phyloP scores from a whole-genome alignment of 2,113 vertebrate species.

The Callithrix jacchus region DNA sequence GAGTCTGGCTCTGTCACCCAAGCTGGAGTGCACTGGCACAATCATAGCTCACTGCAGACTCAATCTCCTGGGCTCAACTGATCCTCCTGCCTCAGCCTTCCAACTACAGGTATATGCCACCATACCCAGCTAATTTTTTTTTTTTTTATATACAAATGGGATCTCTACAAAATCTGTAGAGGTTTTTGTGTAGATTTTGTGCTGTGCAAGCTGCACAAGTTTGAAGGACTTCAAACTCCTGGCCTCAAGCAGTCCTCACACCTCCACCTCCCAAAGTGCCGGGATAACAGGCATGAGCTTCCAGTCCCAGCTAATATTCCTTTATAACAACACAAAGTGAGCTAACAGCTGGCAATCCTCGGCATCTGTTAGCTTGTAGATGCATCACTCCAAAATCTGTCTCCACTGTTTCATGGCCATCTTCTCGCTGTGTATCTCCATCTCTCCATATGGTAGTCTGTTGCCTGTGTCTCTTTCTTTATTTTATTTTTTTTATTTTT shows the following conservation, averaged over 20 bases:
- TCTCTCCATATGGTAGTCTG: not conserved
- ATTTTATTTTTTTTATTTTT: no score
- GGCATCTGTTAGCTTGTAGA: not conserved
- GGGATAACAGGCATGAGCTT: not conserved
- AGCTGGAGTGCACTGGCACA: not conserved
- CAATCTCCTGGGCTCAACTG: not conserved
- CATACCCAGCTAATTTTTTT: no score
- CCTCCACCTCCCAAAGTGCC: not conserved
- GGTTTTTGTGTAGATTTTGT: no score
- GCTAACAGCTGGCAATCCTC: not conserved
- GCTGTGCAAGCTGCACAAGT: not conserved
- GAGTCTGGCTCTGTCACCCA: not conserved
- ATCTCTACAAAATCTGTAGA: no score
- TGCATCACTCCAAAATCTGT: not conserved
- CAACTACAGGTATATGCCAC: no score
- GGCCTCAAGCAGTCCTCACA: not conserved
- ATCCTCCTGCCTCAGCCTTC: not conserved
- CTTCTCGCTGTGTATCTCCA: not conserved
- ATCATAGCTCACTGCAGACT: not conserved
- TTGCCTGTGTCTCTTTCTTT: not conserved
- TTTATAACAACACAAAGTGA: no score
- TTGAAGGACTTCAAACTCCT: not conserved
- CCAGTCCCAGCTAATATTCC: not conserved
- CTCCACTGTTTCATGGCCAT: not conserved
- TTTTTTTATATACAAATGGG: no score